These are phyloP conservation scores for Alligator sinensis DNA, from an alignment of 2,113 vertebrate genomes.

Conservation along the genomic window DNA sequence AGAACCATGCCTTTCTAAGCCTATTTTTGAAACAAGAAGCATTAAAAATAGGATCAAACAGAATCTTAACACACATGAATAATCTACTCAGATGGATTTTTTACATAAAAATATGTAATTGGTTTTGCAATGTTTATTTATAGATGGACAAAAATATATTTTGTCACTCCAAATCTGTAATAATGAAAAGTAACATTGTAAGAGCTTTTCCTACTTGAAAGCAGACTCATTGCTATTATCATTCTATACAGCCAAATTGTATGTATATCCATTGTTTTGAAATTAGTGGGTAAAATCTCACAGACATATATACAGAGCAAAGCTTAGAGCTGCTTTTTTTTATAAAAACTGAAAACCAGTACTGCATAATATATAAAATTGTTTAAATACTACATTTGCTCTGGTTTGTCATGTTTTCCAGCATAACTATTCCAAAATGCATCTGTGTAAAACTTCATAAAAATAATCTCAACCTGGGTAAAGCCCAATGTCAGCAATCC, in stretches of 20 bases:
- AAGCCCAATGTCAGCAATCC: background rate
- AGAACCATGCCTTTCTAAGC: background rate
- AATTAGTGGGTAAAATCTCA: background rate
- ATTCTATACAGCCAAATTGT: background rate
- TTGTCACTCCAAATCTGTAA: background rate
- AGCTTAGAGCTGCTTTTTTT: background rate
- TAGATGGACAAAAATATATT: background rate
- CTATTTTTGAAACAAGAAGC: slow-evolving; percentile 8
- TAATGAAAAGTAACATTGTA: background rate
- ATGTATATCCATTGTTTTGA: background rate
- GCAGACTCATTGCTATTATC: background rate
- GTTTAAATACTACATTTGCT: background rate
- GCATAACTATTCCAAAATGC: background rate
- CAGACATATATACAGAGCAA: background rate
- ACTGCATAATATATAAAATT: too few relatives aligned
- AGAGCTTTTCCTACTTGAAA: background rate
- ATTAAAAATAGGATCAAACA: slow-evolving; percentile 49
- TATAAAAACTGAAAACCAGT: too few relatives aligned
- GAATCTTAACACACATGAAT: background rate
- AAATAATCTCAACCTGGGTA: background rate
- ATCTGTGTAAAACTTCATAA: background rate
- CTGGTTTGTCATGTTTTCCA: background rate
- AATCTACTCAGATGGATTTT: background rate
- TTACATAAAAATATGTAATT: background rate
- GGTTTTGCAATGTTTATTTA: background rate